Conservation (phyloP, 2,888 invertebrate species). For the Oscheius sp. region DNA sequence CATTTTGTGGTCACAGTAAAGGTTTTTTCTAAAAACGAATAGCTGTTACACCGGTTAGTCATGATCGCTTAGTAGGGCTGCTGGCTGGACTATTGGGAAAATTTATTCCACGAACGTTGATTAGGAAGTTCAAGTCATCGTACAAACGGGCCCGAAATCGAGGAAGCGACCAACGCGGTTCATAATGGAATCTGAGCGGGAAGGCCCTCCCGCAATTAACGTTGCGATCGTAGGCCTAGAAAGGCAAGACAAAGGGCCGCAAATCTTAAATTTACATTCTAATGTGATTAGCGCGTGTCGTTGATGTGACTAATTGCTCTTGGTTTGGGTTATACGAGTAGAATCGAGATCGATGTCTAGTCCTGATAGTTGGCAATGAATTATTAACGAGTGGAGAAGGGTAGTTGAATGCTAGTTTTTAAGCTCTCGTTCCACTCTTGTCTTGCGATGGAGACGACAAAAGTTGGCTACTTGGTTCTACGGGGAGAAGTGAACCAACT, state of each 20-base stretch:
- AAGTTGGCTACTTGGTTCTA: too few species aligned
- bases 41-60: background rate
- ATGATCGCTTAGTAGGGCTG: background rate
- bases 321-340: too few species aligned
- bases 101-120: slow-evolving; percentile 26
- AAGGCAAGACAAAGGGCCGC: slow-evolving; percentile 3
- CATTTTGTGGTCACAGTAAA: slow-evolving; percentile 2
- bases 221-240: slow-evolving; percentile 24
- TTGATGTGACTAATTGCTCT: slow-evolving; percentile 23
- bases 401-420: too few species aligned
- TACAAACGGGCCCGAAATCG: slow-evolving; percentile 22
- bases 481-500: too few species aligned
- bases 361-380: too few species aligned
- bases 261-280: slow-evolving; percentile 22
- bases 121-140: slow-evolving; percentile 24
- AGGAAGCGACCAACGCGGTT: slow-evolving; percentile 27
- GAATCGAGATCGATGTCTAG: too few species aligned
- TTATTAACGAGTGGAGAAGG: too few species aligned
- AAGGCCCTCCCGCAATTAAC: slow-evolving; percentile 24
- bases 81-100: background rate
- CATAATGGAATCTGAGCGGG: slow-evolving; percentile 28
- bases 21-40: background rate
- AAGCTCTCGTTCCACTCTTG: too few species aligned
- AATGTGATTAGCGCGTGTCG: slow-evolving; percentile 27
- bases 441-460: too few species aligned